Percentiles rank a stretch among this genome's conserved stretches.
phyloP scores from a whole-genome alignment of 2,888 invertebrate genomes.

The Chironomus tentans region DNA sequence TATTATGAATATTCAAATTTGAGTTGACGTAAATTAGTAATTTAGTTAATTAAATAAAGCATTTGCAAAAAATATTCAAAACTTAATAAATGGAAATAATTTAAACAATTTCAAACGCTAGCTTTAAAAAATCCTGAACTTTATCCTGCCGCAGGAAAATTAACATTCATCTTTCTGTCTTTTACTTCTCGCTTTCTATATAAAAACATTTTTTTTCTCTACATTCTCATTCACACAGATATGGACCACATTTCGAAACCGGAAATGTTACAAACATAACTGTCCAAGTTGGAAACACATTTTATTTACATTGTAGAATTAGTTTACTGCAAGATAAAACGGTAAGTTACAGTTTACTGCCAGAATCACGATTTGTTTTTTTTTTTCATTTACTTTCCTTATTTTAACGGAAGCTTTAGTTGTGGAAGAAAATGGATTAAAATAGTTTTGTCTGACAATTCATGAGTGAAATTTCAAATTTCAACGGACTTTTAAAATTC shows the following conservation, averaged over 20 bases:
- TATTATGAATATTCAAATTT: too few relatives aligned
- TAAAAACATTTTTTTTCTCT: not conserved
- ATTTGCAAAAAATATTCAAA: not conserved
- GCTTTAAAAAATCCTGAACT: not conserved
- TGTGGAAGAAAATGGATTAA: too few relatives aligned
- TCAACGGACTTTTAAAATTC: too few relatives aligned
- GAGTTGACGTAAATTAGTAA: too few relatives aligned
- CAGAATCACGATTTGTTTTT: not conserved
- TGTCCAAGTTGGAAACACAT: constrained; percentile 62
- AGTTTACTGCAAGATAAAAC: constrained; percentile 67
- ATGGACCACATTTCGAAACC: constrained; percentile 64
- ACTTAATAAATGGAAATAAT: not conserved
- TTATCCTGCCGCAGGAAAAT: not conserved
- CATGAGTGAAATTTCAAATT: too few relatives aligned
- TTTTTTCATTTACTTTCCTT: not conserved
- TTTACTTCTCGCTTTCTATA: not conserved
- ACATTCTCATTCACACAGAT: constrained; percentile 38
- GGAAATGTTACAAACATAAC: constrained; percentile 61
- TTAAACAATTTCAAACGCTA: not conserved
- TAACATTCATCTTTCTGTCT: not conserved
- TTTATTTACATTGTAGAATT: constrained; percentile 64
- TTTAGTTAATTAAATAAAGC: too few relatives aligned
- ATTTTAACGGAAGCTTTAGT: too few relatives aligned
- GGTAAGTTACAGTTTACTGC: constrained; percentile 44
- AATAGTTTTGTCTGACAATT: too few relatives aligned